Conservation (phyloP, 2,113 vertebrate genomes). For the Mungos mungo region DNA sequence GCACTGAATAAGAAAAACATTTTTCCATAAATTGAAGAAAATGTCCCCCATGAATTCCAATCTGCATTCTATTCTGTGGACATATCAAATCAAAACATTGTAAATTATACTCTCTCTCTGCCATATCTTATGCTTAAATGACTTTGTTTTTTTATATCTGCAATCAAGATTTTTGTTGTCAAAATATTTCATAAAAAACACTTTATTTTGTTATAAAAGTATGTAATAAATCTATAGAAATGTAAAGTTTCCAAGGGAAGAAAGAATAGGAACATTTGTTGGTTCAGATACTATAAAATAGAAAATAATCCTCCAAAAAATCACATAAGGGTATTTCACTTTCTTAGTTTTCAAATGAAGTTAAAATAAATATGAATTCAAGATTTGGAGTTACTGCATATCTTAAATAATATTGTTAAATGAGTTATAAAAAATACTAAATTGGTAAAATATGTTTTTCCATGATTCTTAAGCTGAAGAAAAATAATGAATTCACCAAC, state of each 20-base stretch:
- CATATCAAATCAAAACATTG: constrained; percentile 50
- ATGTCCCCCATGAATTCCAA: constrained; percentile 56
- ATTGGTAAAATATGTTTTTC: neutral
- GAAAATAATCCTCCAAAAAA: neutral
- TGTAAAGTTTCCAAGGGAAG: neutral
- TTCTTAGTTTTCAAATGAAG: neutral
- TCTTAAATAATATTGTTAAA: neutral
- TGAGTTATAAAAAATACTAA: neutral
- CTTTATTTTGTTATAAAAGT: constrained; percentile 6
- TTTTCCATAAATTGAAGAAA: constrained; percentile 67
- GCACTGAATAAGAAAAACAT: neutral
- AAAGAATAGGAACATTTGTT: constrained; percentile 22
- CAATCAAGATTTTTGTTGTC: constrained; percentile 1
- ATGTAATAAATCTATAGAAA: neutral
- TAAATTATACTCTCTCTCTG: constrained; percentile 31
- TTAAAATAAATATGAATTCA: neutral
- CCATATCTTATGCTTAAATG: neutral
- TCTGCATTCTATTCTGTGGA: constrained; percentile 48
- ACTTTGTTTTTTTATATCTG: constrained; percentile 11
- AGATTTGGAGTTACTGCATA: neutral
- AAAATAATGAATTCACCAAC: neutral
- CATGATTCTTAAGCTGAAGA: neutral
- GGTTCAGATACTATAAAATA: neutral
- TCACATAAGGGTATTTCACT: neutral
- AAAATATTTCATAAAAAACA: constrained; percentile 61